Percentiles rank a stretch among this genome's conserved stretches.
Conservation (phyloP, 2,888 invertebrate genomes). For the Cremastinae sp. region DNA sequence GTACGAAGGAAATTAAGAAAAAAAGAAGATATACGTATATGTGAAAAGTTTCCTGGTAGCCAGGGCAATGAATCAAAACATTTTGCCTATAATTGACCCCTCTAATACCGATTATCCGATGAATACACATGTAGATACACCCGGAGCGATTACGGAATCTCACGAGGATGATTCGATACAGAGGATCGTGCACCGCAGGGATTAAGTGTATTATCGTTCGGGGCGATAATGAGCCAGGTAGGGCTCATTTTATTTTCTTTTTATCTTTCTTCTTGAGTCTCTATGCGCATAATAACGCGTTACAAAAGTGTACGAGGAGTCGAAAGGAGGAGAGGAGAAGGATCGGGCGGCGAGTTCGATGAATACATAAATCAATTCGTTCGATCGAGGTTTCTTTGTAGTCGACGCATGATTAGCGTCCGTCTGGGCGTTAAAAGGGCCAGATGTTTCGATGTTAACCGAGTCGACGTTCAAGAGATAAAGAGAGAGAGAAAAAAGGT, state of each 20-base stretch:
- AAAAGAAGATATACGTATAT: neutral
- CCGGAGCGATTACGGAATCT: slow-evolving; percentile 36
- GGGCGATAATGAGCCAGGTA: slow-evolving; percentile 53
- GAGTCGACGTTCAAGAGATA: slow-evolving; percentile 40
- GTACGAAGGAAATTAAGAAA: neutral
- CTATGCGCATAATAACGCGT: slow-evolving; percentile 26
- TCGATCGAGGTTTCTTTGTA: slow-evolving; percentile 62
- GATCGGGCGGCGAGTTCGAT: slow-evolving; percentile 56
- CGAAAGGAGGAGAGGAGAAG: slow-evolving; percentile 20
- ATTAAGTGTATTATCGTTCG: slow-evolving; percentile 48
- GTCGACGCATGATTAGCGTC: slow-evolving; percentile 65
- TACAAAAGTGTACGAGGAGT: slow-evolving; percentile 44
- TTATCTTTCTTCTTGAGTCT: slow-evolving; percentile 25
- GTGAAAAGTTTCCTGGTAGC: slow-evolving; percentile 44
- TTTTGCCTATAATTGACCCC: slow-evolving; percentile 51
- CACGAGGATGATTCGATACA: slow-evolving; percentile 51
- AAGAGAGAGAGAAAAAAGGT: slow-evolving; percentile 22
- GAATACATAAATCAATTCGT: slow-evolving; percentile 66
- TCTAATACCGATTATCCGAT: slow-evolving; percentile 37
- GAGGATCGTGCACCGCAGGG: slow-evolving; percentile 29
- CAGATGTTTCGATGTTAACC: slow-evolving; percentile 61
- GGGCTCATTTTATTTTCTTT: slow-evolving; percentile 6
- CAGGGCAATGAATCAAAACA: slow-evolving; percentile 51
- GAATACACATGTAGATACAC: neutral
- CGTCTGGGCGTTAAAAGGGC: slow-evolving; percentile 65